Percentiles rank a stretch among this genome's conserved stretches.
Evolutionary conservation across 1,140 invertebrate genomes (phyloP).

Genomic region (Conopomorpha cramerella): DNA sequence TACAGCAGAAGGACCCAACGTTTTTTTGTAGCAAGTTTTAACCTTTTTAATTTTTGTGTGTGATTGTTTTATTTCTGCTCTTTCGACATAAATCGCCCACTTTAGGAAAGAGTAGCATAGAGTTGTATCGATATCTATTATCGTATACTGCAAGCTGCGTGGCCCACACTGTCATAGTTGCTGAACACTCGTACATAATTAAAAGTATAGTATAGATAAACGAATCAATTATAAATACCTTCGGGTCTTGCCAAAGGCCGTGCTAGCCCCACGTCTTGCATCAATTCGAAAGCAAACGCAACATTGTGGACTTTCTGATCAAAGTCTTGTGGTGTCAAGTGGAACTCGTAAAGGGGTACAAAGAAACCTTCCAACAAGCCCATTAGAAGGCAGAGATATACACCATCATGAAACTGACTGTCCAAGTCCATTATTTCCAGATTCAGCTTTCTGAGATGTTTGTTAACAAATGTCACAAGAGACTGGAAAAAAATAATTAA

Average conservation of each 20-base stretch:
- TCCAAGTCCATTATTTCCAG: slow-evolving; percentile 94
- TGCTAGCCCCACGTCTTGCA: slow-evolving; percentile 96
- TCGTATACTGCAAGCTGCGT: too few species aligned
- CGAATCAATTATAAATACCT: slow-evolving; percentile 68
- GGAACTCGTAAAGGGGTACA: slow-evolving; percentile 94
- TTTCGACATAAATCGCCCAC: too few species aligned
- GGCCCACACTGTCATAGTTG: too few species aligned
- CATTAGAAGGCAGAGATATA: slow-evolving; percentile 93
- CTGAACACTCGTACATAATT: too few species aligned
- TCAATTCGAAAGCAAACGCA: slow-evolving; percentile 94
- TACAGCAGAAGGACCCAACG: too few species aligned
- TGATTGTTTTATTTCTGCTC: too few species aligned
- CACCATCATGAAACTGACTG: slow-evolving; percentile 96
- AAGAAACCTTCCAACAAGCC: slow-evolving; percentile 97
- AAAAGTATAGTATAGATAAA: too few species aligned
- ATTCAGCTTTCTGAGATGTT: slow-evolving; percentile 96
- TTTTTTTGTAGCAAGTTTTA: too few species aligned
- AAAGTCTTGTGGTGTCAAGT: slow-evolving; percentile 86
- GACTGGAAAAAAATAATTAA: slow-evolving; percentile 74
- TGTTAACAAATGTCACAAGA: slow-evolving; percentile 96
- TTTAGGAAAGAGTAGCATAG: too few species aligned
- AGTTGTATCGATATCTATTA: too few species aligned
- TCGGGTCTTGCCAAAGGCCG: slow-evolving; percentile 95
- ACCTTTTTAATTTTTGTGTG: too few species aligned
- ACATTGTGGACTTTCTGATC: slow-evolving; percentile 98